Conservation (phyloP, 2,113 vertebrate genomes). For the Tauraco erythrolophus region DNA sequence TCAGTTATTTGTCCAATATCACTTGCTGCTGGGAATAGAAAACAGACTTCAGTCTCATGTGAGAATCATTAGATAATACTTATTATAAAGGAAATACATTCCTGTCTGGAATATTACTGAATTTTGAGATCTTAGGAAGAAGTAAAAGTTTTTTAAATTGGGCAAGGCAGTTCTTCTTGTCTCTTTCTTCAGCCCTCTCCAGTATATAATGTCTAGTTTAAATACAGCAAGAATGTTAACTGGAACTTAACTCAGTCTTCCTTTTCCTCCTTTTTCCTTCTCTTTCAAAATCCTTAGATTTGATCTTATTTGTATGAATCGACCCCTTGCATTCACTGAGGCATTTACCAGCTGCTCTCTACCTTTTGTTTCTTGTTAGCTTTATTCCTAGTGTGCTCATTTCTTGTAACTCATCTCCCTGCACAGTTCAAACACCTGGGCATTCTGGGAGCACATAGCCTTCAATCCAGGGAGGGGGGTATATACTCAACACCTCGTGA, state of each 20-base stretch:
- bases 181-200: not conserved
- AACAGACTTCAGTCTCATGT: not conserved
- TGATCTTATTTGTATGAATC: not conserved
- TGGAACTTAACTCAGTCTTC: not conserved
- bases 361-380: not conserved
- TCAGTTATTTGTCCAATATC: not conserved
- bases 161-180: not conserved
- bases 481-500: not conserved
- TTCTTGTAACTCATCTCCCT: not conserved
- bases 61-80: not conserved
- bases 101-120: not conserved
- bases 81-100: not conserved
- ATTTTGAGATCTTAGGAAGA: not conserved
- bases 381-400: not conserved
- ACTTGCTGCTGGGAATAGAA: not conserved
- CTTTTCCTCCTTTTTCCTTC: not conserved
- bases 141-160: not conserved
- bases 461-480: not conserved
- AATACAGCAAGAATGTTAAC: not conserved
- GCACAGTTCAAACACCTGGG: not conserved
- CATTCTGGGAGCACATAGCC: not conserved
- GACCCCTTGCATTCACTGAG: not conserved
- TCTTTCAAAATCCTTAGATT: not conserved
- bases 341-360: not conserved
- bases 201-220: not conserved